Evolutionary conservation across 2,113 vertebrate genomes (phyloP).

Genomic region (Rallus limicola): DNA sequence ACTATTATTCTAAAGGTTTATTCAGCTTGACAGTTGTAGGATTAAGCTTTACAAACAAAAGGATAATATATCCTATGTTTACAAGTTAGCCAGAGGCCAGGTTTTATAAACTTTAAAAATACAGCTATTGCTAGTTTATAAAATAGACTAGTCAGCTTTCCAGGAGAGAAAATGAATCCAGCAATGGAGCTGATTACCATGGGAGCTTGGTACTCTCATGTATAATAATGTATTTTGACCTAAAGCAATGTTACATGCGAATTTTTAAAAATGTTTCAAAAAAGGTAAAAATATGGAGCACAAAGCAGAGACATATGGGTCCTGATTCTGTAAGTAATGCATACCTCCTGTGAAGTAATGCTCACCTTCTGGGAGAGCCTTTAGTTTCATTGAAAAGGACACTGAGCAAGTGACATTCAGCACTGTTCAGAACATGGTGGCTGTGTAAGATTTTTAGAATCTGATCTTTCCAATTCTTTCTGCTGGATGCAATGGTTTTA

Average conservation of each 20-base stretch:
- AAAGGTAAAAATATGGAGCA: neutral
- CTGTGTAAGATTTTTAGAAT: neutral
- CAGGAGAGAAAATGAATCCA: constrained; percentile 38
- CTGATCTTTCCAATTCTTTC: neutral
- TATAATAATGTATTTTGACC: constrained; percentile 39
- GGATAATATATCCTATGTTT: constrained; percentile 60
- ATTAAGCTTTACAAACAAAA: constrained; percentile 61
- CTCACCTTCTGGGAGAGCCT: neutral
- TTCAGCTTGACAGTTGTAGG: constrained; percentile 56
- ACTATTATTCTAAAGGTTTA: constrained; percentile 56
- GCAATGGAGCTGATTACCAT: constrained; percentile 39
- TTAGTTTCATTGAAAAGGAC: neutral
- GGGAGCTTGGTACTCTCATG: constrained; percentile 1
- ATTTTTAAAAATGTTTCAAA: constrained; percentile 41
- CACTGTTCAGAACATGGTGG: neutral
- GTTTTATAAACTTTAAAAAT: constrained; percentile 70
- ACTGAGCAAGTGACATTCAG: neutral
- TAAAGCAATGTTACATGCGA: neutral
- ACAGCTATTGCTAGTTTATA: constrained; percentile 59
- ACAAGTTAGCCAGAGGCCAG: constrained; percentile 56
- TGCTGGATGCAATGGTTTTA: neutral
- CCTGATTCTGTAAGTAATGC: neutral
- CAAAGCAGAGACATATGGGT: neutral
- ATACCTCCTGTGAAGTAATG: neutral
- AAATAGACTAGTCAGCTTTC: constrained; percentile 50